Conservation (phyloP, 2,797 vertebrate genomes). For the Apogon hyalosoma region DNA sequence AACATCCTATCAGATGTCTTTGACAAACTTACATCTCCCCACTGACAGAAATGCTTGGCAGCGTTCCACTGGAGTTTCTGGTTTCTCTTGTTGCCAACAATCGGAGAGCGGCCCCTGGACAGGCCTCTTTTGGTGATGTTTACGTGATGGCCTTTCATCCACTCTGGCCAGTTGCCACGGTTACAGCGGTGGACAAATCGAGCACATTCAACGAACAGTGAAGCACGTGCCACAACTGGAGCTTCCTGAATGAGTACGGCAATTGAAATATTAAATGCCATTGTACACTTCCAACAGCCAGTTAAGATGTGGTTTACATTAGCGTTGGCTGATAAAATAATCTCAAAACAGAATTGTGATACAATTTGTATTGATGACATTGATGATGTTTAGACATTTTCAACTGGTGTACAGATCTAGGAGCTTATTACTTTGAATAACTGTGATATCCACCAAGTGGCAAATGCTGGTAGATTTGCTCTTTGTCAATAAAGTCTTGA, state of each 20-base stretch:
- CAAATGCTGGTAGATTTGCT: no score
- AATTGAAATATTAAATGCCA: no score
- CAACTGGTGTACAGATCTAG: no score
- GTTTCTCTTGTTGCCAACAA: slow-evolving; percentile 97
- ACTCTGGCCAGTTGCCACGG: slow-evolving; percentile 98
- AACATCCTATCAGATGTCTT: neutral
- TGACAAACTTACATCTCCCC: slow-evolving; percentile 92
- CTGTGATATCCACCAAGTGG: no score
- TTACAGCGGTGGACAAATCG: slow-evolving; percentile 98
- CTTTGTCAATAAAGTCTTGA: no score
- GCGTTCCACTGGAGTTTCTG: slow-evolving; percentile 99
- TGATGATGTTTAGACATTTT: no score
- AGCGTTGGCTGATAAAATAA: no score
- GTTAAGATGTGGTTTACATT: no score
- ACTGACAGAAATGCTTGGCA: slow-evolving; percentile 98
- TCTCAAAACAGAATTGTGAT: no score
- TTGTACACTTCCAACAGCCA: no score
- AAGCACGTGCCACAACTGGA: slow-evolving; percentile 94
- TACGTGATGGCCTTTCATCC: slow-evolving; percentile 99
- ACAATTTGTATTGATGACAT: no score
- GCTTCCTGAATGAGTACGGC: slow-evolving; percentile 86
- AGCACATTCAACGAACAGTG: slow-evolving; percentile 96
- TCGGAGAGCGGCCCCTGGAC: slow-evolving; percentile 93
- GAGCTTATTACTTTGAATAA: no score
- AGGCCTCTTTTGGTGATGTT: slow-evolving; percentile 97